Evolutionary conservation across 2,888 invertebrate species (phyloP), one percentile per base, ranked within the genome.

Genomic region (Leucophora obtusa): DNA sequence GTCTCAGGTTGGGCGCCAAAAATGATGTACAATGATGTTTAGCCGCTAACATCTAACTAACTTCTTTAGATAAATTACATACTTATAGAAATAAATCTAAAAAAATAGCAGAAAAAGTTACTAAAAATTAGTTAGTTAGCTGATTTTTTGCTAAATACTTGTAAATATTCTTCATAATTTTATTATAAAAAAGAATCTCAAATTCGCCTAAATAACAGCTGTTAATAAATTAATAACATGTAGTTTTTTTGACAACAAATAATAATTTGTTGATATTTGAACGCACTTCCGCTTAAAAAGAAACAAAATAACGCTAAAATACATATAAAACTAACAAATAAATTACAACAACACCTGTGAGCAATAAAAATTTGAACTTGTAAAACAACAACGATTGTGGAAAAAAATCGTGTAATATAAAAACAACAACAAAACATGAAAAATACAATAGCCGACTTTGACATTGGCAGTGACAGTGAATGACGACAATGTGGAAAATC

Each of bases 381-480:
- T n/a, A n/a, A n/a, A 47, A 47, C 43, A 4, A 38, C 10, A 38
- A 43, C 14, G 2, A 47, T 28, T 28, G 1, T 7, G 7, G 10
- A 60, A 10, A 62, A 60, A 33, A 17, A 58, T 21, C 28, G 21
- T 21, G 38, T n/a, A 24, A 15, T 1, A 18, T n/a, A 58, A 28
- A 75, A 28, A 14, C 18, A 17, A 54, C 4, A 35, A 21, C 21
- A 21, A n/a, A n/a, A 15, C 24, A 56, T n/a, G 28, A 56, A 58
- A 72, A 33, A 68, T 53, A 62, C 50, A 59, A 72, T 58, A 71
- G 60, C 50, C 74, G 84, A 83, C 85, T 84, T 82, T 85, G 85
- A 77, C 83, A 83, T 82, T 86, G 85, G 79, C 82, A 85, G 75
- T 82, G 82, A 77, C 79, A 82, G 72, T 76, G 66, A 79, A 78